Evolutionary conservation across 2,888 invertebrate genomes (phyloP).

Genomic region (Saturnia pavonia): DNA sequence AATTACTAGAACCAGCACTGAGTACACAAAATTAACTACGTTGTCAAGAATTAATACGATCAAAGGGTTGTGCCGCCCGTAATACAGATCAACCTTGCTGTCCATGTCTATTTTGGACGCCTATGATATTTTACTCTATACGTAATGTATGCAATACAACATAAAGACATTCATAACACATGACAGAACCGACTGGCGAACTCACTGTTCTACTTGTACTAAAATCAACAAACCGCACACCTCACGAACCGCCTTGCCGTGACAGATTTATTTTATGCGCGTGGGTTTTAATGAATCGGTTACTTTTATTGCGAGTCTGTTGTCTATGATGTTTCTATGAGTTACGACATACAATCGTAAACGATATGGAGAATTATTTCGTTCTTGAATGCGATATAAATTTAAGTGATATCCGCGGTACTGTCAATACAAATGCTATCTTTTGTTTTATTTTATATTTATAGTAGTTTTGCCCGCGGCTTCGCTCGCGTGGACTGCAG

Average conservation of each 20-base stretch:
- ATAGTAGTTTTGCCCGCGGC: too few species aligned
- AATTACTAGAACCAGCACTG: not conserved
- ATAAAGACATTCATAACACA: conserved; percentile 3
- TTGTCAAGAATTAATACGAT: conserved; percentile 21
- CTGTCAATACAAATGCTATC: too few species aligned
- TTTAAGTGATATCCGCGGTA: not conserved
- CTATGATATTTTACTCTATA: conserved; percentile 13
- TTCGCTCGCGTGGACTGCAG: too few species aligned
- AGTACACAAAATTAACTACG: conserved; percentile 17
- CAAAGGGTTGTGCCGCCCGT: conserved; percentile 20
- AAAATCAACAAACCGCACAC: conserved; percentile 53
- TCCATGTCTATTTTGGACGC: conserved; percentile 19
- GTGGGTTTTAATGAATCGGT: conserved; percentile 32
- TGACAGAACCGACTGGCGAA: conserved; percentile 19
- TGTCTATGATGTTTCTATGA: conserved; percentile 30
- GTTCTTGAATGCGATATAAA: not conserved
- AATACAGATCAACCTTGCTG: conserved; percentile 19
- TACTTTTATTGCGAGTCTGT: conserved; percentile 36
- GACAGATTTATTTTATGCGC: conserved; percentile 57
- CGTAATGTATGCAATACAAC: conserved; percentile 17
- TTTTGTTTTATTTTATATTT: too few species aligned
- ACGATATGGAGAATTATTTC: conserved; percentile 2
- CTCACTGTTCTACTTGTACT: conserved; percentile 20
- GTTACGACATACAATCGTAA: not conserved
- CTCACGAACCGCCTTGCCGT: conserved; percentile 42